Evolutionary conservation across 2,113 vertebrate species (phyloP).

Genomic region (Serinus canaria): DNA sequence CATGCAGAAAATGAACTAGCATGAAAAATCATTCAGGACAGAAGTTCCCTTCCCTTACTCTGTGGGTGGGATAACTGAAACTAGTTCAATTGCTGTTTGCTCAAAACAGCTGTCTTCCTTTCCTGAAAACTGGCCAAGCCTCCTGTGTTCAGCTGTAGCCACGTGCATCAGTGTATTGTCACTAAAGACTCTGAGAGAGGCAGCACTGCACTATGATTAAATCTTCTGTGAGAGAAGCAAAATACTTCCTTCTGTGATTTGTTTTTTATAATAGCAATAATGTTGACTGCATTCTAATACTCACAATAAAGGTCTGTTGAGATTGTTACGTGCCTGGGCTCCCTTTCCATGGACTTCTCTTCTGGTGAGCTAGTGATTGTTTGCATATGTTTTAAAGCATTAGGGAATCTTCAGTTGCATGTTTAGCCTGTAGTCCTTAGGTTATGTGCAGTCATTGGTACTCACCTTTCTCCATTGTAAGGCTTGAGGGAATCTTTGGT

Average conservation of each 20-base stretch:
- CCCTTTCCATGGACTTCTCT: not conserved
- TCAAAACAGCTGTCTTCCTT: not conserved
- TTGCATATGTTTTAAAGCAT: not conserved
- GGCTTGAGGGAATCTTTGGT: not conserved
- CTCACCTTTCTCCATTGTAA: not conserved
- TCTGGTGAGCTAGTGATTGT: not conserved
- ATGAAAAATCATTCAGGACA: not conserved
- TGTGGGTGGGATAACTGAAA: not conserved
- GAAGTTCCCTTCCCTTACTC: not conserved
- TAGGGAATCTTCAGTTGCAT: not conserved
- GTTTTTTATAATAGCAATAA: constrained; percentile 59
- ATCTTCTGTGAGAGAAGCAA: constrained; percentile 28
- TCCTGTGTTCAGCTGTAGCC: not conserved
- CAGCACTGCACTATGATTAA: constrained; percentile 6
- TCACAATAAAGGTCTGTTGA: constrained; percentile 59
- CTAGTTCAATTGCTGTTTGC: not conserved
- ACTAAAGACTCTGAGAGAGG: not conserved
- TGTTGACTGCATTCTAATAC: constrained; percentile 49
- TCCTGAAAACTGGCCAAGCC: not conserved
- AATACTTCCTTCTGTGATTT: constrained; percentile 30
- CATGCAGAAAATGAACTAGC: not conserved
- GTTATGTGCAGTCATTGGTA: not conserved
- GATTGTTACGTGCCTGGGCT: constrained; percentile 41
- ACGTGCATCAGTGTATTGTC: not conserved
- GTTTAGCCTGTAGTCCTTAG: not conserved